Base-by-base conservation (phyloP, 1,140 invertebrate genomes). In the Palaemon carinicauda region DNA sequence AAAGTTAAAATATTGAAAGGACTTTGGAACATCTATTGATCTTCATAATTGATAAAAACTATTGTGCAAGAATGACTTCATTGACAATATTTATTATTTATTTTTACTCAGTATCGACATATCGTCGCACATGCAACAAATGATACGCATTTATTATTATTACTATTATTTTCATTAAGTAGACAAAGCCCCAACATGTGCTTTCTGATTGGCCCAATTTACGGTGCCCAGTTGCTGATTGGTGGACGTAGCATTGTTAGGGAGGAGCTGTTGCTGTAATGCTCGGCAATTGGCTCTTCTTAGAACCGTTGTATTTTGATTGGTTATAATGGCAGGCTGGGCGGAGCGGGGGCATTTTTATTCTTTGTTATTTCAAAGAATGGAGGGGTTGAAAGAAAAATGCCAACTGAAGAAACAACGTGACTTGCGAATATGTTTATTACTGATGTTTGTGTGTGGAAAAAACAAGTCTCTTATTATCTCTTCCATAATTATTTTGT, bases 311-410 rank as follows among this genome's bases (percentile, higher is more conserved):
- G 33, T 14, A 69, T 33, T 31, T 27, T 81, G 80, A 81, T 81
- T 81, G 80, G 56, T 69, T n/a, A 21, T 71, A 81, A 81, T 81
- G 80, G 60, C 24, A 24, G 33, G 33, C 17, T 65, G 80, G 80
- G 79, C 24, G 79, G 27, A 41, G 77, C 77, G 41, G 31, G n/a
- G 29, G 33, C 56, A 0, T n/a, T 24, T 50, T 81, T 81, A 50
- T 29, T 71, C 24, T 33, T 3, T 19, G 17, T 50, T 81, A 69
- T 65, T 29, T 52, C 56, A 65, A 81, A 81, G 79, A 2, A 31
- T 54, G 1, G 33, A 3, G 31, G 33, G 54, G 21, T 24, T 15
- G 65, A 80, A 31, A n/a, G n/a, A n/a, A 60, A 80, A 41, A 2
- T 80, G 54, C 54, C 19, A 24, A 78, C 50, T 7, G 52, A 53